Evolutionary conservation across 2,113 vertebrate genomes (phyloP).

Genomic region (Corythaeola cristata): DNA sequence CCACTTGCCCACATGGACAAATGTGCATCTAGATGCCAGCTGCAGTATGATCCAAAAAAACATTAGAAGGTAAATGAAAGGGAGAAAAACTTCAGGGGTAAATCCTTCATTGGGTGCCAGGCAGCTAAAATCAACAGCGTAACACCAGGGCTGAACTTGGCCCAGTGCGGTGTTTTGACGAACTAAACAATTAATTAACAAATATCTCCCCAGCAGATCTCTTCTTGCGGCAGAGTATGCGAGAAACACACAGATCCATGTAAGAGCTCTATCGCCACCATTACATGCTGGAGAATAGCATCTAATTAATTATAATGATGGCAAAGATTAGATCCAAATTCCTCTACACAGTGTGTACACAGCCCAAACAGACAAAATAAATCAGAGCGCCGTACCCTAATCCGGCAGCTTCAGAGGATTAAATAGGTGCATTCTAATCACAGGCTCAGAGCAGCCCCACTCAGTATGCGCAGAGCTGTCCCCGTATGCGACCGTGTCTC

Average conservation of each 20-base stretch:
- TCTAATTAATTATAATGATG: slow-evolving; percentile 80
- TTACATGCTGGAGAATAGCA: slow-evolving; percentile 69
- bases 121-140: background rate
- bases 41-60: slow-evolving; percentile 8
- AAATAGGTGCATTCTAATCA: slow-evolving; percentile 76
- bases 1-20: background rate
- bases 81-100: background rate
- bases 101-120: background rate
- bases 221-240: slow-evolving; percentile 51
- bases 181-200: slow-evolving; percentile 79
- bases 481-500: background rate
- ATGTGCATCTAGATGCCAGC: slow-evolving; percentile 32
- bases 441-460: slow-evolving; percentile 20
- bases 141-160: slow-evolving; percentile 12
- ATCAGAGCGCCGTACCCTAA: slow-evolving; percentile 71
- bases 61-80: slow-evolving; percentile 39
- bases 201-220: slow-evolving; percentile 73
- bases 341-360: slow-evolving; percentile 66
- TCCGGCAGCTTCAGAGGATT: slow-evolving; percentile 71
- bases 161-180: slow-evolving; percentile 66
- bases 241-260: slow-evolving; percentile 62
- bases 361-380: slow-evolving; percentile 76
- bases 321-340: slow-evolving; percentile 80
- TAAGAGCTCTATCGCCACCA: slow-evolving; percentile 60
- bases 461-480: slow-evolving; percentile 44